These are phyloP conservation scores for Helicolenus hilgendorfi DNA, from an alignment of 2,797 vertebrate genomes.

Conservation along the genomic window DNA sequence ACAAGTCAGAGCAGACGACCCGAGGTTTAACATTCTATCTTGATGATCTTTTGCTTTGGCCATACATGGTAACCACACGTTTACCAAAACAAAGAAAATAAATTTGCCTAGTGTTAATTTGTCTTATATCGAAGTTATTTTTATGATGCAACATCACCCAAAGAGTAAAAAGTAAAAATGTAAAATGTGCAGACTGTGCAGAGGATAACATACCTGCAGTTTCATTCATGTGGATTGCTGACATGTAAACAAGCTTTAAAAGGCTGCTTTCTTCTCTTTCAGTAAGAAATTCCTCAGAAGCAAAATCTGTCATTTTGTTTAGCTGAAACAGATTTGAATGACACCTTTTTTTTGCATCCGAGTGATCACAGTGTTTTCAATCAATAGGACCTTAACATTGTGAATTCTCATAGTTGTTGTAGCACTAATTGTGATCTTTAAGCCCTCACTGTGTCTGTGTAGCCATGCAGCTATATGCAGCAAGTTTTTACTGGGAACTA, in stretches of 20 bases:
- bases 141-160: neutral
- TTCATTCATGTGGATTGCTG: neutral
- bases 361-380: neutral
- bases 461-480: neutral
- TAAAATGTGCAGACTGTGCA: neutral
- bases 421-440: neutral
- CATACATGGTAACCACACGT: neutral
- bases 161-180: neutral
- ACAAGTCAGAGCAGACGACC: neutral
- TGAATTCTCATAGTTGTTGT: neutral
- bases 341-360: neutral
- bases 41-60: neutral
- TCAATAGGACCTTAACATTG: neutral
- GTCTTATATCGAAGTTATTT: neutral
- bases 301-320: neutral
- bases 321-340: neutral
- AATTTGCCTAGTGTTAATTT: neutral
- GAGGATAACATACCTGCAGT: neutral
- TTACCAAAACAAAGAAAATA: neutral
- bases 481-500: neutral
- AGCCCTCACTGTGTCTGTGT: neutral
- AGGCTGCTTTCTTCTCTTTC: neutral
- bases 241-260: constrained; percentile 3
- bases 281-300: neutral
- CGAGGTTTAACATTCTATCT: neutral